Evolutionary conservation across 2,888 invertebrate species (phyloP), one percentile per base, ranked within the genome.

Genomic region (Apomyelois bistriatella): DNA sequence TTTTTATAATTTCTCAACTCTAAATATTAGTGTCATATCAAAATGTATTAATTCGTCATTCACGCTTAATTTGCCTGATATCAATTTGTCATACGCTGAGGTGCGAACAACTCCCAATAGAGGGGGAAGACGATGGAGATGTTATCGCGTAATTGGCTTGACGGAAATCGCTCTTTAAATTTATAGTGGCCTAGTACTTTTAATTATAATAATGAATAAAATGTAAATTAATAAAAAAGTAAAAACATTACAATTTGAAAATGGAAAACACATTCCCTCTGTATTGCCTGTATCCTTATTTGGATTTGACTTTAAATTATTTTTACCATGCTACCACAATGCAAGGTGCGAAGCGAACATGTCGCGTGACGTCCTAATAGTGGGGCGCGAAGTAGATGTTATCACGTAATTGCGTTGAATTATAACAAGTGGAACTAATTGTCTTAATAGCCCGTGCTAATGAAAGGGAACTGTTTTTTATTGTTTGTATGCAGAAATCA

Each of bases 301-400:
- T n/a, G n/a, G n/a, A n/a, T 22, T 5, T 22, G 22, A 22, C 2
- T 22, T 22, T 22, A 22, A 22, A 22, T 22, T 22, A 41, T 9
- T 7, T 15, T 8, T 6, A 32, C 10, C 7, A 7, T 2, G 7
- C 12, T 6, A 32, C 10, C 7, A 7, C 7, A 32, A 1, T 40
- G 13, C 40, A 58, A 65, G 64, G 64, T 62, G 65, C 58, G 59
- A 63, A 58, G 61, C n/a, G 60, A 63, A 4, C 22, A 22, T 10
- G 40, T 40, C 15, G 32, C 32, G 6, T 32, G 42, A 15, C 61
- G 41, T 32, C 51, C 41, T 50, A 52, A 37, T 15, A 15, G 12
- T 52, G 36, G 52, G 52, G 49, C 15, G 17, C 16, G 7, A 12
- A n/a, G 32, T 51, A 51, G 51, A 51, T 51, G 41, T 48, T 50